These are phyloP conservation scores for Drosophila sulfurigaster DNA, from an alignment of 1,140 invertebrate species.

Conservation along the genomic window DNA sequence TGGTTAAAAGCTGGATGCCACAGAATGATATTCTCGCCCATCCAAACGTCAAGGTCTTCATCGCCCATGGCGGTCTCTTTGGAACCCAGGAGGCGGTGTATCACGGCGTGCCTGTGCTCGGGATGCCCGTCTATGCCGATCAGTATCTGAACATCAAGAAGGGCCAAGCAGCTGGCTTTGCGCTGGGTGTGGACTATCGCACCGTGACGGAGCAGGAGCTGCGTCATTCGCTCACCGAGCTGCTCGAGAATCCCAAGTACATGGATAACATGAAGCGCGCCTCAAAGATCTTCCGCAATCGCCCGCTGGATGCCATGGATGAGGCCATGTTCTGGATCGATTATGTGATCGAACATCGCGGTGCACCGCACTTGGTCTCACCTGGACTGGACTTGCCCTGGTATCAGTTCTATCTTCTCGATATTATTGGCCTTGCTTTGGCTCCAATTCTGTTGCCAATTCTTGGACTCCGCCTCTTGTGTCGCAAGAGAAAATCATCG, in stretches of 20 bases:
- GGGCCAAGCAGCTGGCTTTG: slow-evolving; percentile 50
- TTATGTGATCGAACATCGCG: slow-evolving; percentile 87
- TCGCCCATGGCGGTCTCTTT: slow-evolving; percentile 88
- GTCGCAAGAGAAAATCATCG: slow-evolving; percentile 1
- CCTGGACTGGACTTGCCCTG: slow-evolving; percentile 86
- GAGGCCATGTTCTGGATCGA: slow-evolving; percentile 88
- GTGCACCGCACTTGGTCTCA: slow-evolving; percentile 86
- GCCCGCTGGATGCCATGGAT: slow-evolving; percentile 86
- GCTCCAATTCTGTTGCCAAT: slow-evolving; percentile 38
- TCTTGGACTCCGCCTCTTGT: slow-evolving; percentile 25
- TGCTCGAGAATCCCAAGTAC: slow-evolving; percentile 85
- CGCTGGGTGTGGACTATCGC: slow-evolving; percentile 60
- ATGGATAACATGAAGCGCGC: slow-evolving; percentile 79
- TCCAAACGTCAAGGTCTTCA: slow-evolving; percentile 87
- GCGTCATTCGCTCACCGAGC: slow-evolving; percentile 75
- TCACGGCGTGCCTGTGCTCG: slow-evolving; percentile 87
- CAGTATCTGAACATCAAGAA: slow-evolving; percentile 83
- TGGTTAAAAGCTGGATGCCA: slow-evolving; percentile 87
- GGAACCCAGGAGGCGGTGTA: slow-evolving; percentile 87
- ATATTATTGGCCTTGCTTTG: slow-evolving; percentile 83
- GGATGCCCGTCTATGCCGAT: slow-evolving; percentile 87
- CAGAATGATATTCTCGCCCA: slow-evolving; percentile 88
- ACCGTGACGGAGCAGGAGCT: slow-evolving; percentile 79
- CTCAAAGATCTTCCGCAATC: slow-evolving; percentile 86
- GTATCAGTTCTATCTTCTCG: slow-evolving; percentile 88